Evolutionary conservation across 2,888 invertebrate genomes (phyloP), one percentile per base, ranked within the genome.

Genomic region (Rhaphigaster nebulosa): DNA sequence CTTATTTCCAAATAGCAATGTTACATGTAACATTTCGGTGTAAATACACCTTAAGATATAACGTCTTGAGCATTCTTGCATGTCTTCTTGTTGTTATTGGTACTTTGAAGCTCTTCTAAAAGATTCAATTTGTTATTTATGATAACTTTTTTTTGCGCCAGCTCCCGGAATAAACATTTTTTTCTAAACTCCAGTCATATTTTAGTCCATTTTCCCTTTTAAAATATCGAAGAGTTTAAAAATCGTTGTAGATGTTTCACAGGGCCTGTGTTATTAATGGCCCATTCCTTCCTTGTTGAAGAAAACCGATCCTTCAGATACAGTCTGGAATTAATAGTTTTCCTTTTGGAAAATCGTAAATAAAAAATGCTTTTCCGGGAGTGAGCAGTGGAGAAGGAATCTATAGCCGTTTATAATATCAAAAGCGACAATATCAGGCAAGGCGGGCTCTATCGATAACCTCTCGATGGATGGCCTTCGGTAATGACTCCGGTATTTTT

Each of bases 401-500:
- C 65, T 65, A 29, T 18, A 34, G 65, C 65, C 65, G 65, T 34
- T 65, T 29, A 65, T 65, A 65, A 65, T 65, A 65, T 65, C 29
- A 18, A 29, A 3, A 65, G 29, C 29, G 29, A 29, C 65, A 29
- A 65, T 65, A 65, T 65, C 65, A 15, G 29, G 29, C 3, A 34
- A 65, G 29, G n/a, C n/a, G 60, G 18, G 5, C 15, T 15, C 12
- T 65, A 65, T 29, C 65, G 65, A 65, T 65, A 65, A 29, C 65
- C 65, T 65, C 29, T 29, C 15, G 65, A 65, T 65, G 29, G 65
- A 65, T 65, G 65, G 15, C 65, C 12, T 65, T 65, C n/a, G 29
- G 65, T 65, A 65, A 65, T 65, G 65, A 65, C 65, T 60, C n/a
- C n/a, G n/a, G n/a, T n/a, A n/a, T n/a, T n/a, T n/a, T n/a, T 65